These are phyloP conservation scores for Myotis yumanensis DNA, from an alignment of 2,113 vertebrate genomes.

Conservation along the genomic window DNA sequence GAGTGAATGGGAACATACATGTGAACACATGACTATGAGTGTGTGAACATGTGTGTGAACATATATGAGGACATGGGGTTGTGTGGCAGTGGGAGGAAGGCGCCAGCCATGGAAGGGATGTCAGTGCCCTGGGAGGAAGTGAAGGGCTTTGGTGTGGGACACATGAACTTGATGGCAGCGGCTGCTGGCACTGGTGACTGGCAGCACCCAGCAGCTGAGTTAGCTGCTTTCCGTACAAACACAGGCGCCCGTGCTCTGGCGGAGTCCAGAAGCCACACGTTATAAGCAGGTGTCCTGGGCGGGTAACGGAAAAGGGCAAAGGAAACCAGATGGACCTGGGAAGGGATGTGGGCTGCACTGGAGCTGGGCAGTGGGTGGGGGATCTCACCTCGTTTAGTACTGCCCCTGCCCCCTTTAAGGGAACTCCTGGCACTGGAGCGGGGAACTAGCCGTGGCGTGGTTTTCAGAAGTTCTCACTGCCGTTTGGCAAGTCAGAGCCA, in stretches of 20 bases:
- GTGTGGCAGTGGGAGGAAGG: not conserved
- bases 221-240: not conserved
- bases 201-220: not conserved
- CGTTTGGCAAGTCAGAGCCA: not conserved
- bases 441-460: not conserved
- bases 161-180: not conserved
- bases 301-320: conserved; percentile 22
- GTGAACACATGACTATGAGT: not conserved
- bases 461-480: not conserved
- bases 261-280: conserved; percentile 43
- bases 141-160: not conserved
- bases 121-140: not conserved
- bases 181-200: not conserved
- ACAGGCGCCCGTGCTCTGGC: not conserved
- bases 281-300: conserved; percentile 53
- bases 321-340: not conserved
- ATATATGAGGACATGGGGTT: not conserved
- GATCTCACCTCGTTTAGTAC: not conserved
- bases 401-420: not conserved
- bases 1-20: not conserved
- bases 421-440: not conserved
- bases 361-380: conserved; percentile 55
- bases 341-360: not conserved
- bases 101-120: not conserved
- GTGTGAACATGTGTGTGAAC: not conserved